phyloP scores from a whole-genome alignment of 2,113 vertebrate genomes.

The Ellobius talpinus region DNA sequence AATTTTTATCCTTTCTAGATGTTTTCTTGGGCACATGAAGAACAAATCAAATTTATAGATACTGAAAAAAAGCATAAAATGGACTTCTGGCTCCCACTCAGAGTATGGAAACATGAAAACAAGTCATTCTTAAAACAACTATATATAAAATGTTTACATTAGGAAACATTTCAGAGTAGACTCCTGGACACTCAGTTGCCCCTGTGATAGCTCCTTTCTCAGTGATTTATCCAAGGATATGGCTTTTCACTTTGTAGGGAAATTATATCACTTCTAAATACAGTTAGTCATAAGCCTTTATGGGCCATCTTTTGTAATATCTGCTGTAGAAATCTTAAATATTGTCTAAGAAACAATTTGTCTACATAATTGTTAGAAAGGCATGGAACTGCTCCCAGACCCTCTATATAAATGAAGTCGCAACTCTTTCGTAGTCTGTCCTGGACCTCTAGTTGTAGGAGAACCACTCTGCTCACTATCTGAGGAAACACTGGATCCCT shows the following conservation, averaged over 20 bases:
- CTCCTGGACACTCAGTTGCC: not conserved
- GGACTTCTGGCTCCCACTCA: not conserved
- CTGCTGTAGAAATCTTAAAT: not conserved
- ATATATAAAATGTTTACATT: conserved; percentile 46
- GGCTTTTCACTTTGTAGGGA: conserved; percentile 8
- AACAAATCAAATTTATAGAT: conserved; percentile 15
- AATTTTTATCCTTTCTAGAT: not conserved
- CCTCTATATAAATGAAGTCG: conserved; percentile 14
- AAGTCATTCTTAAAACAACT: not conserved
- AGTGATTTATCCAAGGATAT: not conserved
- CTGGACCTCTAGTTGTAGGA: not conserved
- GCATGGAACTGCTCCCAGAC: not conserved
- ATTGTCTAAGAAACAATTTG: not conserved
- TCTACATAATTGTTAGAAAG: conserved; percentile 47
- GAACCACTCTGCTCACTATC: not conserved
- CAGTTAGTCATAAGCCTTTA: conserved; percentile 23
- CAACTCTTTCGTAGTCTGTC: not conserved
- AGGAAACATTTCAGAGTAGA: conserved; percentile 34
- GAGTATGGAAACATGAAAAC: not conserved
- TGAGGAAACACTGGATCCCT: not conserved
- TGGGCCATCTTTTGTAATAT: not conserved
- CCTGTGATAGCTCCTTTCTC: not conserved
- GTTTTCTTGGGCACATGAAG: conserved; percentile 4
- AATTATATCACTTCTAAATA: conserved; percentile 17
- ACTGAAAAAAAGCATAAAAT: conserved; percentile 28